These are phyloP conservation scores for Orius laevigatus DNA, from an alignment of 1,140 invertebrate genomes.

Conservation along the genomic window DNA sequence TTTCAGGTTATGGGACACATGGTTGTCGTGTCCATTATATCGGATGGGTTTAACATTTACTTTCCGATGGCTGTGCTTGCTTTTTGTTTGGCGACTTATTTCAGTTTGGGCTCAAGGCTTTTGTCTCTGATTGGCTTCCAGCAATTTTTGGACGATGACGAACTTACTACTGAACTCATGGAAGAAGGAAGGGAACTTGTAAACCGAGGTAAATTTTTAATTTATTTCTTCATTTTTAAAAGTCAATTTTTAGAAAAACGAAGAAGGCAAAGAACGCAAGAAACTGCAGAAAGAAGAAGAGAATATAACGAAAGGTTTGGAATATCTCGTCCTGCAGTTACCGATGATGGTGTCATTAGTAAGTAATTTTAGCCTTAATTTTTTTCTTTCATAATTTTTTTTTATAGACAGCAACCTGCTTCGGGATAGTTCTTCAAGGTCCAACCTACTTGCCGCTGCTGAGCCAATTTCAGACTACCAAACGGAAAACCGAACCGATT, in stretches of 20 bases:
- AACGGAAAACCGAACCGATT: slow-evolving; percentile 24
- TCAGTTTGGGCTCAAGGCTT: slow-evolving; percentile 78
- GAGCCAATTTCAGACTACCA: slow-evolving; percentile 44
- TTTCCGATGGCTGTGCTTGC: slow-evolving; percentile 93
- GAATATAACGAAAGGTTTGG: slow-evolving; percentile 50
- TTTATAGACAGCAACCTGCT: slow-evolving; percentile 4
- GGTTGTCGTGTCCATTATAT: slow-evolving; percentile 94
- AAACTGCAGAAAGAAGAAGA: slow-evolving; percentile 50
- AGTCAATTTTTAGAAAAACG: slow-evolving; percentile 45
- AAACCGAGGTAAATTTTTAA: slow-evolving; percentile 44
- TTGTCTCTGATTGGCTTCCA: slow-evolving; percentile 84
- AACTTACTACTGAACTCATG: slow-evolving; percentile 79
- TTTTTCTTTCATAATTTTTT: slow-evolving; percentile 1
- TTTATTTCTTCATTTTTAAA: background rate
- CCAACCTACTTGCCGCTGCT: slow-evolving; percentile 40
- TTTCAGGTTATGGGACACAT: slow-evolving; percentile 97
- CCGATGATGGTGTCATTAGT: slow-evolving; percentile 34
- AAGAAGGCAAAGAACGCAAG: slow-evolving; percentile 59
- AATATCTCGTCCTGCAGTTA: slow-evolving; percentile 29
- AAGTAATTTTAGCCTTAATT: slow-evolving; percentile 26
- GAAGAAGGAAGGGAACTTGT: slow-evolving; percentile 85
- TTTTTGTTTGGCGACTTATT: slow-evolving; percentile 88
- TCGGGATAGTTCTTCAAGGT: slow-evolving; percentile 33
- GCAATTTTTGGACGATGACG: slow-evolving; percentile 87
- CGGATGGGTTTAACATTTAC: slow-evolving; percentile 97